Base-by-base conservation (phyloP, 2,797 vertebrate species). In the Echeneis naucrates region DNA sequence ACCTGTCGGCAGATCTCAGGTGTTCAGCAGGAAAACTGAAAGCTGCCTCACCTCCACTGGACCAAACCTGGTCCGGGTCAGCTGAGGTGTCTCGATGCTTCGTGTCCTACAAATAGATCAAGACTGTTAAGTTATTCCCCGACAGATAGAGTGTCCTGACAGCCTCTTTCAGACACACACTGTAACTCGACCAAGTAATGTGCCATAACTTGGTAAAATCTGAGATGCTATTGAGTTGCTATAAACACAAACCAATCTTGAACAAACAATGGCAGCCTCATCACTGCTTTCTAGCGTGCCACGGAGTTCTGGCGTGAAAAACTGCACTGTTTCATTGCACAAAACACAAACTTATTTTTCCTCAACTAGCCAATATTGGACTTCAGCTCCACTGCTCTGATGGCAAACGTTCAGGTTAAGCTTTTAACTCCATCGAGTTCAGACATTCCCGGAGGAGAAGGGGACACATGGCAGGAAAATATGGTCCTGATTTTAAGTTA, bases 401-500 rank as follows among this genome's bases (percentile, higher is more conserved):
- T 44, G 33, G 4, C 24, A 42, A 57, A 53, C 45, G 53, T 59
- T 62, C 53, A 44, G 45, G 50, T 52, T 51, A 3, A 59, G 8
- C n/a, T 9, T 68, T 68, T 45, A 30, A 30, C 33, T 57, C 5
- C 52, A 45, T 26, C 44, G 32, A 35, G 74, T 68, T 61, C 50
- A 44, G 17, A 19, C 8, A 19, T 44, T 44, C 40, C 67, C 67
- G 74, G 53, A 1, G 2, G 38, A n/a, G 47, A 32, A 6, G 27
- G 61, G 23, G 33, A 56, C 42, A 21, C 63, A 50, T 51, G 64
- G 68, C 61, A 55, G 75, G 66, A 0, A 65, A 77, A 56, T 60
- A n/a, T 77, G 59, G 57, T 60, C 24, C 24, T 62, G 30, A 74
- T 82, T 82, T 47, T 47, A 8, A 72, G 35, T 67, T 58, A 5